Base-by-base conservation (phyloP, 2,113 vertebrate genomes). In the Crotophaga sulcirostris region DNA sequence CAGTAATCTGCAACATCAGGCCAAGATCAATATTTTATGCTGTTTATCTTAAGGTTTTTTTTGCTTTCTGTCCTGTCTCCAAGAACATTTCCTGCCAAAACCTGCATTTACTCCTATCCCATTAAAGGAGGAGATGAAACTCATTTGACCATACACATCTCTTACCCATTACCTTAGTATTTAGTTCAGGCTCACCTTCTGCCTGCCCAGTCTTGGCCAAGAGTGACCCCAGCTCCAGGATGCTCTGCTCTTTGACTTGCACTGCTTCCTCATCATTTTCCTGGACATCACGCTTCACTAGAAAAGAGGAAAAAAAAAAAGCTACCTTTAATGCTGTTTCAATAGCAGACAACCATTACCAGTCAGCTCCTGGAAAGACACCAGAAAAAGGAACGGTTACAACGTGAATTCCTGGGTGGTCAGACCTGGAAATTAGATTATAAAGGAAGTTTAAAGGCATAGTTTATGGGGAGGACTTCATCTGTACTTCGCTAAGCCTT, bases 171-270 rank as follows among this genome's bases (percentile, higher is more conserved):
- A 44, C 21, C 14, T 40, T 69, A 47, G 3, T 33, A 21, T 26
- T 70, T n/a, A 63, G 70, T 47, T 56, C 81, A 90, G 16, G 51
- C 96, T 95, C 97, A 99, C 99, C 99, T 97, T 99, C 99, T 63
- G 99, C 99, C 97, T 99, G 99, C 92, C 99, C 99, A 1, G 99
- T 99, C 97, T 99, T 99, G 88, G 99, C 99, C 97, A 99, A 89
- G 51, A 99, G 99, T 2, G 98, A 98, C 15, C 99, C 99, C 96
- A 99, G 98, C 92, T 99, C 99, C 98, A 99, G 95, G 97, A 99
- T 99, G 97, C 99, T 99, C 98, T 99, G 99, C 97, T 99, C 99
- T 97, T 99, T 99, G 96, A 99, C 99, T 95, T 99, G 98, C 81
- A 99, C 99, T 0, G 99, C 99, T 77, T 99, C 99, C 83, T 99